Evolutionary conservation across 2,113 vertebrate genomes (phyloP), one percentile per base, ranked within the genome.

Genomic region (Chaetura pelagica): DNA sequence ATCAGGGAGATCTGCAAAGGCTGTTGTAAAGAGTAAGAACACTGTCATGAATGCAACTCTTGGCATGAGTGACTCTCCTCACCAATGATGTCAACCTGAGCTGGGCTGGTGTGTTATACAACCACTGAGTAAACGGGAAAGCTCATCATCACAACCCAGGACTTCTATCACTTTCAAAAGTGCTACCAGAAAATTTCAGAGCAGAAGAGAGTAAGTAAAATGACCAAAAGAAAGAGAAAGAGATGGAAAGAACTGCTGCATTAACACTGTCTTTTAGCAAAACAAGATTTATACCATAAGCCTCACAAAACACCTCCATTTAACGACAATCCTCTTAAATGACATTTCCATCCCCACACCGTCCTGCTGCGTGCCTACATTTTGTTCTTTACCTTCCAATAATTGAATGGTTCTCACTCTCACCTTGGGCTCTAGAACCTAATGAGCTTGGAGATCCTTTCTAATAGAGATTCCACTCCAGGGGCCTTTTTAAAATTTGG

Each of bases 41-140:
- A 1, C 38, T 35, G 51, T 24, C 23, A 34, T 1, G 24, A 64
- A 44, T 0, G 0, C 1, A 4, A 24, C 27, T 26, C 38, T 55
- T 1, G 0, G 30, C 13, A 18, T 48, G 5, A 24, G 15, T 12
- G 35, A n/a, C 8, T 4, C 14, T 54, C 22, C 29, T 15, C 21
- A 1, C 12, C 32, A 26, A 5, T 7, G 29, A 54, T 1, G 1
- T 17, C 30, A 55, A 5, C 24, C 51, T 44, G 51, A 64, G 32
- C 1, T 16, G 34, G 48, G 13, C n/a, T 29, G 12, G 32, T 0
- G 0, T 9, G 23, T 32, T 67, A 29, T 13, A 34, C 2, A 1
- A 20, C 32, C 48, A 13, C 32, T 19, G 71, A 48, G n/a, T 24
- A 46, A 32, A n/a, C 2, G 16, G 34, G 29, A 38, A 67, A 40